Evolutionary conservation across 1,140 invertebrate genomes (phyloP).

Genomic region (Orius laevigatus): DNA sequence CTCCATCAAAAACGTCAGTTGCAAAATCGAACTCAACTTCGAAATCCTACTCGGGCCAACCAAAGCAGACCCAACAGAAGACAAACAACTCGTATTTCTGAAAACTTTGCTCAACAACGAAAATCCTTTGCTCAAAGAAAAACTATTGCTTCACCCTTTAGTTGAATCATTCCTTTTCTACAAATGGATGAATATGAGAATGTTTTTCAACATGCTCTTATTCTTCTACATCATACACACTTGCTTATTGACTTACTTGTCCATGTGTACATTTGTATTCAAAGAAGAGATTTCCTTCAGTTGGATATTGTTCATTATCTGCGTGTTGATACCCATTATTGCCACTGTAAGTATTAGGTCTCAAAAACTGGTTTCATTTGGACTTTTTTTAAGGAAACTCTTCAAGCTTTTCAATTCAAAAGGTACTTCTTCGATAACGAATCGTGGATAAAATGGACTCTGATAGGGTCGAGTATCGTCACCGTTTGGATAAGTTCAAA

Average conservation of each 20-base stretch:
- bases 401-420: slow-evolving; percentile 17
- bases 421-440: slow-evolving; percentile 18
- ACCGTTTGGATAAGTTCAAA: slow-evolving; percentile 5
- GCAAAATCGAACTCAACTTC: too few species aligned
- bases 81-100: slow-evolving; percentile 30
- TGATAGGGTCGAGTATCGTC: slow-evolving; percentile 10
- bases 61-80: too few species aligned
- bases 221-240: slow-evolving; percentile 27
- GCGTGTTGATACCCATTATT: too few species aligned
- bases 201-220: slow-evolving; percentile 28
- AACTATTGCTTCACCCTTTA: slow-evolving; percentile 31
- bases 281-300: too few species aligned
- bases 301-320: too few species aligned
- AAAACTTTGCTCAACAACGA: slow-evolving; percentile 32
- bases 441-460: slow-evolving; percentile 20
- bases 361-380: too few species aligned
- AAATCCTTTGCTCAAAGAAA: slow-evolving; percentile 30
- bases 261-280: too few species aligned
- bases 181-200: slow-evolving; percentile 30
- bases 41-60: too few species aligned
- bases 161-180: slow-evolving; percentile 30
- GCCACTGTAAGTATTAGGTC: too few species aligned
- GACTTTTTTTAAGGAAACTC: slow-evolving; percentile 15
- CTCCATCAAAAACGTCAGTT: too few species aligned
- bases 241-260: slow-evolving; percentile 23